Conservation (phyloP, 2,888 invertebrate genomes). For the Scelioninae gen. 2 region DNA sequence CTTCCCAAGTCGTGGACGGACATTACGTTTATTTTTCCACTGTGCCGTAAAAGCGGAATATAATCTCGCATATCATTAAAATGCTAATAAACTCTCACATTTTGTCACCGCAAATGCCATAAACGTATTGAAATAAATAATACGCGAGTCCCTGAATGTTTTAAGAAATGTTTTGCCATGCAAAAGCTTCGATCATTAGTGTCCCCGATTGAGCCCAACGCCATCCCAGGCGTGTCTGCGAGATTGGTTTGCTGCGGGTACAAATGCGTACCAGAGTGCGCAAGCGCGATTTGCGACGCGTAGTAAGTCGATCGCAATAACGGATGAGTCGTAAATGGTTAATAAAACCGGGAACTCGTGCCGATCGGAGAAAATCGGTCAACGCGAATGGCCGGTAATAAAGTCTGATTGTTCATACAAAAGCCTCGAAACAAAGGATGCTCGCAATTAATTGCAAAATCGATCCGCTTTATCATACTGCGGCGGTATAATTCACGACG, state of each 20-base stretch:
- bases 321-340: constrained; percentile 10
- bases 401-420: constrained; percentile 16
- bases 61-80: no score
- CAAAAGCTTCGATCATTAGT: no score
- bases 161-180: no score
- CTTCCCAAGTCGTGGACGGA: no score
- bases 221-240: not conserved
- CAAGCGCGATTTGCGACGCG: constrained; percentile 9
- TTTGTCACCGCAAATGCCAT: no score
- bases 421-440: constrained; percentile 42
- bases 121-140: no score
- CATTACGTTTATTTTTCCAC: no score
- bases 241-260: constrained; percentile 1
- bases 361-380: constrained; percentile 28
- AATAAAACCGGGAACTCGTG: constrained; percentile 15
- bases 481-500: constrained; percentile 11
- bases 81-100: no score
- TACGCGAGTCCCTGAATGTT: no score
- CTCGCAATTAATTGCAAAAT: constrained; percentile 44
- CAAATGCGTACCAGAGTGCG: not conserved
- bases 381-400: constrained; percentile 24
- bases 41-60: no score
- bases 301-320: not conserved
- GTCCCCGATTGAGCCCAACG: not conserved
- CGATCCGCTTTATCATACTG: constrained; percentile 30